Evolutionary conservation across 1,140 invertebrate genomes (phyloP).

Genomic region (Danaus plexippus): DNA sequence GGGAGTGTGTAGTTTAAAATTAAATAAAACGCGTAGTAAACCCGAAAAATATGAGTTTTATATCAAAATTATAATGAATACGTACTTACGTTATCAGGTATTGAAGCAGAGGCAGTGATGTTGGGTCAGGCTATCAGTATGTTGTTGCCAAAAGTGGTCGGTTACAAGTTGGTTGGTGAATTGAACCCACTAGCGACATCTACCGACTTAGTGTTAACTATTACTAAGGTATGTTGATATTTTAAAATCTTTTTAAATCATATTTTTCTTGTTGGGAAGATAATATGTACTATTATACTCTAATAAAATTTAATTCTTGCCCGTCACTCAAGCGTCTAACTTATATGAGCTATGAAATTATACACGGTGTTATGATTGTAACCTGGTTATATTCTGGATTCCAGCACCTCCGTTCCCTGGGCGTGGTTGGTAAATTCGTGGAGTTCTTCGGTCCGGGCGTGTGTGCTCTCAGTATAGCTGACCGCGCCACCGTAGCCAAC

Average conservation of each 20-base stretch:
- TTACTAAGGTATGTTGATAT: conserved; percentile 87
- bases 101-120: conserved; percentile 93
- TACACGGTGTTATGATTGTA: not conserved
- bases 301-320: too few species aligned
- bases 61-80: not conserved
- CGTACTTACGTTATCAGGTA: conserved; percentile 66
- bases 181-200: conserved; percentile 91
- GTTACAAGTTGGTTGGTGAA: conserved; percentile 90
- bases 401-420: conserved; percentile 91
- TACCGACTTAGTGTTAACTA: conserved; percentile 97
- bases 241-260: not conserved
- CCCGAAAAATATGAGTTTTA: too few species aligned
- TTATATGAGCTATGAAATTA: too few species aligned
- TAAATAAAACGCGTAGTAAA: too few species aligned
- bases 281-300: too few species aligned
- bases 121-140: conserved; percentile 97
- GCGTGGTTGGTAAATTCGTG: conserved; percentile 98
- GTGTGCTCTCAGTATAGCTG: conserved; percentile 91
- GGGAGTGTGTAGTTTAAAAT: too few species aligned
- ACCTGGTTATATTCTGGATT: conserved; percentile 13
- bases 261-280: too few species aligned
- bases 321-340: too few species aligned
- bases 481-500: conserved; percentile 94
- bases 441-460: conserved; percentile 98
- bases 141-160: conserved; percentile 96